Base-by-base conservation (phyloP, 2,113 vertebrate species). In the Elachura formosa region DNA sequence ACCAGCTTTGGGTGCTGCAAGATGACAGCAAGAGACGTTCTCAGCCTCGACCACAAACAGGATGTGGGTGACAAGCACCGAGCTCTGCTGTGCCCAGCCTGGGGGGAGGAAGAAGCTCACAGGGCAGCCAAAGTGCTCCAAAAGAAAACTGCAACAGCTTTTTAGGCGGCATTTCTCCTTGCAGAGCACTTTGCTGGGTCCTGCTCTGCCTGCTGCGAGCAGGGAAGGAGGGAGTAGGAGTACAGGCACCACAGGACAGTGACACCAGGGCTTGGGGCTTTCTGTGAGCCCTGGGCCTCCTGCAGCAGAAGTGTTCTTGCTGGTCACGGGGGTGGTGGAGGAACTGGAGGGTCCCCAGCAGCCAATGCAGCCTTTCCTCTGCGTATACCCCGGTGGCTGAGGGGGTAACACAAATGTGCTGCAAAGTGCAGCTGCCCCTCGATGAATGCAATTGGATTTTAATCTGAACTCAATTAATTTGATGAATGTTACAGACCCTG, bases 1-100 rank as follows among this genome's bases (percentile, higher is more conserved):
- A 74, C 48, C 22, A 6, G 1, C 29, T 51, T 1, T 6, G 62
- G 58, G 45, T 80, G 48, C 75, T 25, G 3, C 63, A 1, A 21
- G 64, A 36, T 12, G 41, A n/a, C n/a, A 63, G 4, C 17, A 0
- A 2, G 58, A 52, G 24, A 26, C 1, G 33, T 36, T 94, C 59
- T 16, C 5, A 21, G 87, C 48, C 80, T 3, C 0, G 2, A 10
- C 45, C 72, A 66, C 91, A 97, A 97, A 97, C 97, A 98, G 98
- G 97, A 98, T 98, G 97, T 97, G 97, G 97, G 96, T 46, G 40
- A n/a, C 2, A 5, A 28, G 46, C 52, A 1, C 7, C 10, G 17
- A 45, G 77, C 52, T 21, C 52, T 34, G 87, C 77, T 9, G 78
- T 4, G 93, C 69, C 83, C 92, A 92, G 73, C 61, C 21, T 12